These are phyloP conservation scores for Pseudomyrmex pallidus DNA, from an alignment of 1,140 invertebrate genomes.

Conservation along the genomic window DNA sequence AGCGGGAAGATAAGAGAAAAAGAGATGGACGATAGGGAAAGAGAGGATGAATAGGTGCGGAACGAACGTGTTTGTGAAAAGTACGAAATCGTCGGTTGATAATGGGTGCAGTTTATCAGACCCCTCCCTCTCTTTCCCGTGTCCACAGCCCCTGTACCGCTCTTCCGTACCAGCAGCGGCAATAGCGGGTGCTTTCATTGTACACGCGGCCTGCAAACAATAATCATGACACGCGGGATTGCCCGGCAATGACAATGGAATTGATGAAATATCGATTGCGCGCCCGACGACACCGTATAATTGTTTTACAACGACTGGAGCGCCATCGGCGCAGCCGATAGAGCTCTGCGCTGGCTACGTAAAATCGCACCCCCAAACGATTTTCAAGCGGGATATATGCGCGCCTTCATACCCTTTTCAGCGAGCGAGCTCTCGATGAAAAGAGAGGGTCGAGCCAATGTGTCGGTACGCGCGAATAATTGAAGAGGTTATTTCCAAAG, in stretches of 20 bases:
- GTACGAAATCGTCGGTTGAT: slow-evolving; percentile 78
- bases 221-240: slow-evolving; percentile 81
- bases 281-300: slow-evolving; percentile 78
- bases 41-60: slow-evolving; percentile 55
- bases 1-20: neutral
- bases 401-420: slow-evolving; percentile 56
- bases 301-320: slow-evolving; percentile 77
- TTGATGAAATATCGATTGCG: slow-evolving; percentile 80
- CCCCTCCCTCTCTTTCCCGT: slow-evolving; percentile 14
- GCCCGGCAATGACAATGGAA: slow-evolving; percentile 81
- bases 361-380: slow-evolving; percentile 67
- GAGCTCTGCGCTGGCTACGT: slow-evolving; percentile 56
- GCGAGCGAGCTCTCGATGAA: slow-evolving; percentile 37
- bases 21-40: slow-evolving; percentile 6
- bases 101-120: slow-evolving; percentile 78
- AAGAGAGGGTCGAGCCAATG: slow-evolving; percentile 32
- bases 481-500: slow-evolving; percentile 42
- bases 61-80: slow-evolving; percentile 73
- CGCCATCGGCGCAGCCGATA: slow-evolving; percentile 66
- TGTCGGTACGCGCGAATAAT: slow-evolving; percentile 40
- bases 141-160: slow-evolving; percentile 46
- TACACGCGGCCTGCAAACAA: slow-evolving; percentile 79
- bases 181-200: slow-evolving; percentile 73
- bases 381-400: slow-evolving; percentile 47
- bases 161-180: slow-evolving; percentile 60